Base-by-base conservation (phyloP, 2,888 invertebrate species). In the Agapetus fuscipes region DNA sequence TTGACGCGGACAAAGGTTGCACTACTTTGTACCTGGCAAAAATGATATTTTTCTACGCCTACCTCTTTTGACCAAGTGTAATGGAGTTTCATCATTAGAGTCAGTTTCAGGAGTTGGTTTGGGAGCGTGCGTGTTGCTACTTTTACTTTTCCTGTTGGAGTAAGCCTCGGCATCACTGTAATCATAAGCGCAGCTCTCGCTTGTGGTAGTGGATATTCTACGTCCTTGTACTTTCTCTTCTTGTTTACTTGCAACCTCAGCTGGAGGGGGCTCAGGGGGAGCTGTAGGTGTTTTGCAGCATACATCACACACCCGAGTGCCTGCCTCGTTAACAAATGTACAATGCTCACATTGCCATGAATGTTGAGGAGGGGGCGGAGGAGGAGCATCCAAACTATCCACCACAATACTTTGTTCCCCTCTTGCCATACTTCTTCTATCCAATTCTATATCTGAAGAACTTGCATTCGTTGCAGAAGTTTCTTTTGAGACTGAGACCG, bases 291-390 rank as follows among this genome's bases (percentile, higher is more conserved):
- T 91, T 56, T 89, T 88, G 55, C 90, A 91, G 56, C 91, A 93
- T 34, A 91, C 78, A 10, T 75, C 72, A 56, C 91, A 91, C 26
- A 91, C 83, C 51, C 81, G 78, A 0, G 80, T 76, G 13, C 81
- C 83, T 0, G 83, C 66, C 44, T 83, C 81, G 56, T 93, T 93
- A 3, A 89, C 82, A 56, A 80, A 90, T 0, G 91, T 93, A 56
- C 91, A 93, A 54, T 89, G 87, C 54, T 88, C 86, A 58, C 91
- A 93, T 48, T 85, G 79, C 91, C 91, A 93, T 38, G 74, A 66
- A 10, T 72, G 64, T 26, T 59, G 63, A 0, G 78, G 76, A 10
- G 72, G 66, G 2, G 68, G 65, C 1, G 74, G 71, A 10, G 69
- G 65, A 36, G 61, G 65, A 2, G 61, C 62, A 2, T 65, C 66